Base-by-base conservation (phyloP, 2,113 vertebrate species). In the Sphaerodactylus townsendi region DNA sequence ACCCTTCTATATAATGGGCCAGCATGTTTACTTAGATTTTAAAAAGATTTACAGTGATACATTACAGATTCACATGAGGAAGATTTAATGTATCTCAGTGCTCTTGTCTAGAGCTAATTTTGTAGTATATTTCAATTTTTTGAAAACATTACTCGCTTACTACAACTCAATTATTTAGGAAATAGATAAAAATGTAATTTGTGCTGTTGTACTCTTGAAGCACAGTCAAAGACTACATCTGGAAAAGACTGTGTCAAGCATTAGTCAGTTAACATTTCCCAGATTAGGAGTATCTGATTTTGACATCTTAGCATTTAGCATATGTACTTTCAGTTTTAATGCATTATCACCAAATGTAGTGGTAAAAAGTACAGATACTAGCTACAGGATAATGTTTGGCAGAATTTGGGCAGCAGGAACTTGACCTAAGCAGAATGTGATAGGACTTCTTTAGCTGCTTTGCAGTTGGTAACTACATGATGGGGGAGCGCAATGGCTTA, bases 121-220 rank as follows among this genome's bases (percentile, higher is more conserved):
- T 77, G 79, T 73, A 82, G 44, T 85, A 64, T 19, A 50, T 41
- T 50, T 8, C 44, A 33, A 65, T 77, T 56, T 84, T 66, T 76
- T 65, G 65, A 91, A 84, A 41, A 56, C 23, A 41, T 77, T 88
- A 39, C 50, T 73, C 79, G 83, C 69, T 81, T 41, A 46, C 70
- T 70, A 79, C 84, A 81, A 72, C 44, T 85, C 85, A 86, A 74
- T 94, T 94, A 91, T 90, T 91, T 85, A 89, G 78, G 92, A 91
- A 92, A 85, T 79, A 8, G 41, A 79, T 70, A 65, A 72, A 78
- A 77, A 68, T 33, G 33, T n/a, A 65, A 56, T n/a, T 78, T 41
- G 65, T 21, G 48, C n/a, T 8, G 39, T 50, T 62, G 56, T 62
- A 35, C 3, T 76, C 17, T 74, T 75, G 70, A 74, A 23, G 14